Evolutionary conservation across 2,113 vertebrate species (phyloP).

Genomic region (Oenanthe oenanthe): DNA sequence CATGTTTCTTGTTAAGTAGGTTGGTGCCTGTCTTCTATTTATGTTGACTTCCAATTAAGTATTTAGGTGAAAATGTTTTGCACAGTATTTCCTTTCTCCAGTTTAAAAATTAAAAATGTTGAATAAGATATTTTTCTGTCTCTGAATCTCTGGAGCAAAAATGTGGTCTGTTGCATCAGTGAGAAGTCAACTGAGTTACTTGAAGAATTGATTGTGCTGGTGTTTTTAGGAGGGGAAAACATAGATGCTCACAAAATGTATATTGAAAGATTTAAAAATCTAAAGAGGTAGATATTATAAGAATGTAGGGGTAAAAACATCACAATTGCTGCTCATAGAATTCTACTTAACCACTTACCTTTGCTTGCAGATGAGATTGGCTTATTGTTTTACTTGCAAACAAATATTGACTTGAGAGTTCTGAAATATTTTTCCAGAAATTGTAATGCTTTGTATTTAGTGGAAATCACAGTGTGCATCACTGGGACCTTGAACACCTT

Average conservation of each 20-base stretch:
- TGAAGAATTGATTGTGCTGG: background rate
- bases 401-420: background rate
- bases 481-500: background rate
- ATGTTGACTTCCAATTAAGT: constrained; percentile 40
- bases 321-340: background rate
- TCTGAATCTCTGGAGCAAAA: constrained; percentile 13
- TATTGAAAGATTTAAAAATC: constrained; percentile 12
- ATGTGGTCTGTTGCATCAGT: background rate
- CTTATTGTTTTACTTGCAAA: background rate
- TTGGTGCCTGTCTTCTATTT: constrained; percentile 24
- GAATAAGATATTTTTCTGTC: constrained; percentile 42
- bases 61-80: constrained; percentile 58
- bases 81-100: constrained; percentile 20
- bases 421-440: background rate
- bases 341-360: background rate
- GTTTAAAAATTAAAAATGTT: constrained; percentile 50
- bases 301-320: background rate
- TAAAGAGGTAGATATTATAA: background rate
- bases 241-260: background rate
- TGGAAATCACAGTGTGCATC: background rate
- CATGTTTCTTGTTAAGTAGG: background rate
- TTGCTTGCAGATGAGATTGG: background rate
- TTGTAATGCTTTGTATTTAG: background rate
- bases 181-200: constrained; percentile 13
- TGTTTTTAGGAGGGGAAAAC: constrained; percentile 5